Conservation (phyloP, 1,140 invertebrate species). For the Aradophagus sp. region DNA sequence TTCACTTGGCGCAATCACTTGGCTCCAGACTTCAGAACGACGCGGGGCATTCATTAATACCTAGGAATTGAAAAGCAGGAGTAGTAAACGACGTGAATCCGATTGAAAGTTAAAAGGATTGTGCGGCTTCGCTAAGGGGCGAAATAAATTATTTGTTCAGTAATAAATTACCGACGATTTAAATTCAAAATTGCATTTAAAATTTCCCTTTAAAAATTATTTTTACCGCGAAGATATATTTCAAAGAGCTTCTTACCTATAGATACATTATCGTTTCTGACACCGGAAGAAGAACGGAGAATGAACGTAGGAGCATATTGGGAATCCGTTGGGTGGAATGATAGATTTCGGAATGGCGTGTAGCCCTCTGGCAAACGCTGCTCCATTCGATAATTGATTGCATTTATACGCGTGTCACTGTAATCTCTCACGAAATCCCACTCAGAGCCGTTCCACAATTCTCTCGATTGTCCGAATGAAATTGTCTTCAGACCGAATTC, state of each 20-base stretch:
- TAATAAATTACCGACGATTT: slow-evolving; percentile 23
- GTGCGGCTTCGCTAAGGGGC: too few relatives aligned
- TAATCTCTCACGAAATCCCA: slow-evolving; percentile 58
- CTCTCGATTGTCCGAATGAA: slow-evolving; percentile 56
- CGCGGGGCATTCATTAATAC: too few relatives aligned
- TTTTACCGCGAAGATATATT: slow-evolving; percentile 38
- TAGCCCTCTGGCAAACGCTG: slow-evolving; percentile 57
- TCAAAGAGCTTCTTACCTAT: slow-evolving; percentile 43
- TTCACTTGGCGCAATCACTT: slow-evolving; percentile 15
- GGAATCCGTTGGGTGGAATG: slow-evolving; percentile 54
- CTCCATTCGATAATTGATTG: slow-evolving; percentile 60
- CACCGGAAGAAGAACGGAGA: slow-evolving; percentile 53
- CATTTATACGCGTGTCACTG: slow-evolving; percentile 60
- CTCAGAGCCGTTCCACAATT: slow-evolving; percentile 57
- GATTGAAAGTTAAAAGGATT: too few relatives aligned
- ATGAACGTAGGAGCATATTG: slow-evolving; percentile 54
- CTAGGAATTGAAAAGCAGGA: too few relatives aligned
- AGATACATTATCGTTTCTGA: slow-evolving; percentile 57
- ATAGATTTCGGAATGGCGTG: slow-evolving; percentile 56
- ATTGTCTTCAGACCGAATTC: slow-evolving; percentile 56
- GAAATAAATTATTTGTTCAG: slow-evolving; percentile 13
- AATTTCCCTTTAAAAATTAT: slow-evolving; percentile 31
- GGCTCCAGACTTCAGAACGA: too few relatives aligned
- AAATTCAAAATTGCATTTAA: slow-evolving; percentile 29
- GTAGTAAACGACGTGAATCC: too few relatives aligned